Base-by-base conservation (phyloP, 2,797 vertebrate species). In the Microctenopoma lineatum region DNA sequence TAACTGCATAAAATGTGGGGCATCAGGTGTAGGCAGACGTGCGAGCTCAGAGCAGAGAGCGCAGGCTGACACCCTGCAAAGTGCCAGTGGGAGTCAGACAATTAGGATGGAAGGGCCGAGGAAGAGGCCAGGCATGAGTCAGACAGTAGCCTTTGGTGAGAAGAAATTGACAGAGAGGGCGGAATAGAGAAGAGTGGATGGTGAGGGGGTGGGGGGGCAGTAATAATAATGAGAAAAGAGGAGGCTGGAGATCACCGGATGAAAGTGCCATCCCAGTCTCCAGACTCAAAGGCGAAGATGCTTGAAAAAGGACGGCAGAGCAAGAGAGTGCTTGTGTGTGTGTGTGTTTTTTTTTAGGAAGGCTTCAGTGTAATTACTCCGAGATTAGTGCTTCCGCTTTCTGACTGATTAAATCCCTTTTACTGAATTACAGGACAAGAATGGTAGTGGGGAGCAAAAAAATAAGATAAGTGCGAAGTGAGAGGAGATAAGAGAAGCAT, bases 41-140 rank as follows among this genome's bases (percentile, higher is more conserved):
- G 39, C 2, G 48, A 66, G 70, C 60, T 50, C 2, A 10, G 80
- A 70, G 76, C 65, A 13, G 63, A 70, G 76, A 66, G 60, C 48
- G 4, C 7, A 73, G 63, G 78, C 70, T 75, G 80, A 89, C 76
- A 71, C 77, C 74, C 78, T 0, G 29, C 47, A 79, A 84, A 85
- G 84, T 69, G 79, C 74, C 63, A 50, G 86, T 86, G 78, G 85
- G 89, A 89, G 84, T 87, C 83, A 82, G 85, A 84, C 77, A 85
- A 88, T 85, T 85, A 84, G 84, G 81, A 83, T 59, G 77, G 77
- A 84, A 80, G 79, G 71, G 68, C 75, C 32, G 50, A 63, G 72
- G 75, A 70, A 12, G 81, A 81, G 81, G 80, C 80, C 66, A 53
- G 61, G 70, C 56, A 60, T 85, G 90, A 91, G 84, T 86, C 87